Conservation (phyloP, 2,113 vertebrate species). For the Myiozetetes cayanensis region DNA sequence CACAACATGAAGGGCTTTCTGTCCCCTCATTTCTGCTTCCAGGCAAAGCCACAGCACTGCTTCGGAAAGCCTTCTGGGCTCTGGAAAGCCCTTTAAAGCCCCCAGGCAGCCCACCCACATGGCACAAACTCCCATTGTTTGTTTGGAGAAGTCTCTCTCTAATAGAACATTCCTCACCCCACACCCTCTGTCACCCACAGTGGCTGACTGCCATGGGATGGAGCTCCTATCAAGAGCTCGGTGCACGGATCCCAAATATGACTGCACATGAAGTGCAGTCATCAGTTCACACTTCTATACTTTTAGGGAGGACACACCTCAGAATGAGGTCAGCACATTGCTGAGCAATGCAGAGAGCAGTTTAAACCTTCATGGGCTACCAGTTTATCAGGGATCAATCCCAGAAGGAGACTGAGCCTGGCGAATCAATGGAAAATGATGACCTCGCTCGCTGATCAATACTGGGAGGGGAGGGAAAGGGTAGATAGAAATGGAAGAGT, state of each 20-base stretch:
- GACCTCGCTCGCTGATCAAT: background rate
- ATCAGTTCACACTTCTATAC: background rate
- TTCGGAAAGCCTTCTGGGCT: background rate
- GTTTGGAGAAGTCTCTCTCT: background rate
- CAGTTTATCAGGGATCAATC: background rate
- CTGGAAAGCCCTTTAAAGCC: background rate
- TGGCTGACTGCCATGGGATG: background rate
- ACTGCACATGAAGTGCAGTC: background rate
- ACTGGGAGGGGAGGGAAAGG: background rate
- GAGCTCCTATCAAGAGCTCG: background rate
- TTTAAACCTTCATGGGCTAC: background rate
- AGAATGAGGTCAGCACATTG: background rate
- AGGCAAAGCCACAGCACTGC: background rate
- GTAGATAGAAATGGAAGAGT: background rate
- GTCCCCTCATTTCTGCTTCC: background rate
- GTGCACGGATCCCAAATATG: background rate
- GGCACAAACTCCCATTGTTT: slow-evolving; percentile 7
- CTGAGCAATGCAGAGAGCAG: background rate
- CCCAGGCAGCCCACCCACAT: background rate
- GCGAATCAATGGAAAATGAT: background rate
- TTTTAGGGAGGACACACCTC: background rate
- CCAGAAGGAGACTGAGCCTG: background rate
- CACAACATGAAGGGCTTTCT: background rate
- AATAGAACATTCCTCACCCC: background rate
- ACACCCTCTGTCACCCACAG: background rate